A percentile compares a stretch with the other conserved stretches of the same genome.
phyloP scores from a whole-genome alignment of 2,113 vertebrate species.

The Myotis lucifugus region DNA sequence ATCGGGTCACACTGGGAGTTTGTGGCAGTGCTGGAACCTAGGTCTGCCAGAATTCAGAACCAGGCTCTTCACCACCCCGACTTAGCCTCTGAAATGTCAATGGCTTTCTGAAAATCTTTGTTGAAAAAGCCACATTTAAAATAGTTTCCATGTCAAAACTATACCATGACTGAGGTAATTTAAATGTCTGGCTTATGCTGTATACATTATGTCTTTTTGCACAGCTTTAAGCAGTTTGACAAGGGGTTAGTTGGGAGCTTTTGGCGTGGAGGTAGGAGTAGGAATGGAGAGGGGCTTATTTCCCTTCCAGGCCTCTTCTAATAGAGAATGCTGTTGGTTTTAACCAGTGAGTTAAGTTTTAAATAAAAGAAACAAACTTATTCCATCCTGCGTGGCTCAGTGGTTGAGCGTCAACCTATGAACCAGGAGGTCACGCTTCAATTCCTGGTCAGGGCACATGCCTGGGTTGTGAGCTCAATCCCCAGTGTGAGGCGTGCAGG shows the following conservation, averaged over 20 bases:
- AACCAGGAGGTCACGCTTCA: too few relatives aligned
- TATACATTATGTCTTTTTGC: neutral
- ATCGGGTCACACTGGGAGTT: neutral
- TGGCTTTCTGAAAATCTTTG: neutral
- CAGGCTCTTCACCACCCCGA: neutral
- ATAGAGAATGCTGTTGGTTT: neutral
- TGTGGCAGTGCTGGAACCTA: neutral
- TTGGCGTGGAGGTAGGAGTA: neutral
- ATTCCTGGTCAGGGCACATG: too few relatives aligned
- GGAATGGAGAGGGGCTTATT: neutral
- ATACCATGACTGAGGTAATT: neutral
- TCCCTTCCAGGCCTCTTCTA: conserved; percentile 26
- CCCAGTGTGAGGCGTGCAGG: too few relatives aligned
- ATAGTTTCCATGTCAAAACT: conserved; percentile 26
- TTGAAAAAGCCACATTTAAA: conserved; percentile 50
- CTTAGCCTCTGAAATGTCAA: conserved; percentile 39
- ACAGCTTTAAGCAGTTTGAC: neutral
- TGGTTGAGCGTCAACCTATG: too few relatives aligned
- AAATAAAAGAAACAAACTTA: conserved; percentile 62
- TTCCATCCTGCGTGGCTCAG: too few relatives aligned
- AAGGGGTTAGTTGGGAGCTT: neutral
- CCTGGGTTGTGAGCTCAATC: too few relatives aligned
- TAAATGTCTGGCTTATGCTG: neutral
- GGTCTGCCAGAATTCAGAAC: conserved; percentile 23
- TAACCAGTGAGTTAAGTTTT: conserved; percentile 58